Conservation (phyloP, 2,113 vertebrate species). For the Daboia siamensis region DNA sequence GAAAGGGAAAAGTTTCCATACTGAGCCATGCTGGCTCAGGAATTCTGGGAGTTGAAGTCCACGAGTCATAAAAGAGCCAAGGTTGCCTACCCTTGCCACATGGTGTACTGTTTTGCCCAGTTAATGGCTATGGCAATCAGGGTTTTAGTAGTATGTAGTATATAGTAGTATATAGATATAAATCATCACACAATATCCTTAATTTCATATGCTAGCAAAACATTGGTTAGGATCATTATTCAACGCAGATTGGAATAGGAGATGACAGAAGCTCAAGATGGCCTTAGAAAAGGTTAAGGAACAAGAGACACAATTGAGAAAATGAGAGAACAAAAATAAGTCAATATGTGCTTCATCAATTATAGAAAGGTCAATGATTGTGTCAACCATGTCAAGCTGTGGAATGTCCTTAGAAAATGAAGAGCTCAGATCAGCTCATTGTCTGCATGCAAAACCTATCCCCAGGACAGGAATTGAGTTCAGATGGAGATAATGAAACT, state of each 20-base stretch:
- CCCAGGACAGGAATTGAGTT: neutral
- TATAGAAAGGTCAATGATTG: neutral
- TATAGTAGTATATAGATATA: too few relatives aligned
- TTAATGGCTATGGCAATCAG: too few relatives aligned
- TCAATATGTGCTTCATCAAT: neutral
- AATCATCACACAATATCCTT: too few relatives aligned
- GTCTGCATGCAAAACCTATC: neutral
- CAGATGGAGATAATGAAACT: neutral
- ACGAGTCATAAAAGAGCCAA: too few relatives aligned
- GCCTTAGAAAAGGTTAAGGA: neutral
- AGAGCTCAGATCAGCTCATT: neutral
- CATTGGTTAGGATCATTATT: neutral
- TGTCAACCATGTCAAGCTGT: neutral
- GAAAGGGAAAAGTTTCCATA: too few relatives aligned
- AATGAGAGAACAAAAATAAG: neutral
- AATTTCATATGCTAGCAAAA: neutral
- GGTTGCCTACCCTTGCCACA: too few relatives aligned
- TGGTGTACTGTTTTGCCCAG: too few relatives aligned
- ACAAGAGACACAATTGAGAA: neutral
- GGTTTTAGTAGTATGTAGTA: too few relatives aligned
- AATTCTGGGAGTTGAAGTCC: too few relatives aligned
- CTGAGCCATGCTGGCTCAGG: too few relatives aligned
- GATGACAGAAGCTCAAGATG: neutral
- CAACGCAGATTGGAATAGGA: neutral
- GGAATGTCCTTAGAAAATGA: neutral